Base-by-base conservation (phyloP, 1,140 invertebrate genomes). In the Harpegnathos saltator region DNA sequence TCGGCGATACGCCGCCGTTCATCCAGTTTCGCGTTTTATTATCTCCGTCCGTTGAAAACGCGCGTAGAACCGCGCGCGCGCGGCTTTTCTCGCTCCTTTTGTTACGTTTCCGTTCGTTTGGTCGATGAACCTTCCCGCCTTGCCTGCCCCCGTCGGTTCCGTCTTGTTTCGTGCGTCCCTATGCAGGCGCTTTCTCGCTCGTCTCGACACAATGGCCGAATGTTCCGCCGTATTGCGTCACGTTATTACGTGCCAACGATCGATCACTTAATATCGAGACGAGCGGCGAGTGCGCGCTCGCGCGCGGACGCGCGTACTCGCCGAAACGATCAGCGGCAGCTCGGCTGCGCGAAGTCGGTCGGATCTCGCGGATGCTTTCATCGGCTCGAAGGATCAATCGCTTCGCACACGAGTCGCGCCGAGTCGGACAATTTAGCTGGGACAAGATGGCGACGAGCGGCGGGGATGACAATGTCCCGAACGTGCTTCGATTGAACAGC, bases 1-100 rank as follows among this genome's bases (percentile, higher is more conserved):
- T 80, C 65, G 63, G 44, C 75, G 65, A 78, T 78, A 69, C 52
- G 75, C 38, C 38, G 38, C 38, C 74, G 61, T 77, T 77, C 74
- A 77, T 80, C 33, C 75, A 78, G 63, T 80, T 69, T 80, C 66
- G 61, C 52, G 75, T 80, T 80, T 80, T 80, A 80, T 80, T 80
- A 80, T 69, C 75, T 80, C n/a, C 65, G 65, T 69, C 58, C 33
- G 65, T 69, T 80, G 75, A 80, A 69, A 78, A 78, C 74, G 74
- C 50, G 56, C 75, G 54, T 59, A 44, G 38, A 44, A 44, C 38
- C 7, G 38, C 38, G 33, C 1, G 33, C 33, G n/a, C n/a, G 54
- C 54, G 33, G 65, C 17, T 69, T 80, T 59, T 59, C 52, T 44
- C 75, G 33, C 52, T 80, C 14, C 75, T 56, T 80, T 80, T 80